A percentile compares a stretch with the other conserved stretches of the same genome.
These are phyloP conservation scores for Porites divaricata DNA, from an alignment of 92 coral and sea anemone genomes.

Conservation along the genomic window DNA sequence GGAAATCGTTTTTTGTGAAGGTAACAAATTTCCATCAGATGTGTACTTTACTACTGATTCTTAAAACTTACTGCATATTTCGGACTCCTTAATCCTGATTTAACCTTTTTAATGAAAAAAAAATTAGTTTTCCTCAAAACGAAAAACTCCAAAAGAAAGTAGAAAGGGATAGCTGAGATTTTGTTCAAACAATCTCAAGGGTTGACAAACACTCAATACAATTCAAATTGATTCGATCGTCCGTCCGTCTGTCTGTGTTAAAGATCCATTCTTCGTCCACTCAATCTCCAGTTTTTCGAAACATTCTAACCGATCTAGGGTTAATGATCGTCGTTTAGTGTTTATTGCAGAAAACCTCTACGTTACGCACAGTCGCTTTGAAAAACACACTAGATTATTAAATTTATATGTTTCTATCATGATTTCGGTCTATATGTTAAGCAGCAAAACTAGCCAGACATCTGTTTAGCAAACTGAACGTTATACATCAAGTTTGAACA, in stretches of 20 bases:
- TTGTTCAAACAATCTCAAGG: neutral
- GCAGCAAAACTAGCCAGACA: neutral
- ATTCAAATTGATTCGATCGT: neutral
- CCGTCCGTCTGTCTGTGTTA: constrained; percentile 40
- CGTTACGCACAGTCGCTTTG: neutral
- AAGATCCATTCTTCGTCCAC: neutral
- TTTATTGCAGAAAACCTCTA: neutral
- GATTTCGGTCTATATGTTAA: too few species aligned
- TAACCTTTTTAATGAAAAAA: neutral
- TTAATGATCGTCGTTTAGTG: too few species aligned
- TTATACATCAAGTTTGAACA: neutral
- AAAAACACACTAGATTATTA: too few species aligned
- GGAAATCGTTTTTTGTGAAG: constrained; percentile 55
- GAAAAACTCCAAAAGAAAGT: neutral
- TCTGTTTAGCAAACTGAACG: neutral
- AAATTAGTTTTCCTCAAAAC: neutral
- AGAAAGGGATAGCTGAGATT: neutral
- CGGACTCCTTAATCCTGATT: neutral
- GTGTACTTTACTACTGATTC: too few species aligned
- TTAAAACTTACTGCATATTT: neutral
- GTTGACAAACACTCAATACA: neutral
- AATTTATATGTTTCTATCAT: too few species aligned
- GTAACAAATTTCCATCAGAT: constrained; percentile 12
- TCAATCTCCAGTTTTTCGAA: neutral
- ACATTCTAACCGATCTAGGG: neutral